phyloP scores from a whole-genome alignment of 2,113 vertebrate species.

The Sander vitreus region DNA sequence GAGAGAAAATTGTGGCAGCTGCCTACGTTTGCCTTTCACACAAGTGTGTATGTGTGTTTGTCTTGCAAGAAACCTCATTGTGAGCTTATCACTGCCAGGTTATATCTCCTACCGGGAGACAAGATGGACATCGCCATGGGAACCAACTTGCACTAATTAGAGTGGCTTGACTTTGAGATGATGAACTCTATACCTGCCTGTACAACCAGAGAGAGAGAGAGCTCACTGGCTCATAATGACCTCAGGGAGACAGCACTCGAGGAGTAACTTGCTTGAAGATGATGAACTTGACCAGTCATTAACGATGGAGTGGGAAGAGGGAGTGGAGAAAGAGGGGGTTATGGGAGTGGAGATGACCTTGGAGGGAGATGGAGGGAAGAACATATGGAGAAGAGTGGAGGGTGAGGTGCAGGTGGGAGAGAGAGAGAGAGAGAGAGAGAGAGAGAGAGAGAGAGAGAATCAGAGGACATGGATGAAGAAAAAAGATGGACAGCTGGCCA shows the following conservation, averaged over 20 bases:
- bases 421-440: not conserved
- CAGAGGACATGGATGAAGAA: not conserved
- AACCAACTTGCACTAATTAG: slow-evolving; percentile 66
- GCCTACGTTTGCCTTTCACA: not conserved
- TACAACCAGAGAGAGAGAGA: slow-evolving; percentile 36
- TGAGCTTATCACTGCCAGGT: slow-evolving; percentile 11
- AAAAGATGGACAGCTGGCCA: slow-evolving; percentile 3
- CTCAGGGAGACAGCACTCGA: slow-evolving; percentile 5
- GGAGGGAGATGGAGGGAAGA: slow-evolving; percentile 18
- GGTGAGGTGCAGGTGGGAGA: not conserved
- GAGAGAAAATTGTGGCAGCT: not conserved
- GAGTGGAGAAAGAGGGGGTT: slow-evolving; percentile 6
- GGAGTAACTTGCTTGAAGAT: slow-evolving; percentile 31
- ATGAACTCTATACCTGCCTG: slow-evolving; percentile 59
- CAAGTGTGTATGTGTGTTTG: slow-evolving; percentile 18
- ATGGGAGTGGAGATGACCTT: slow-evolving; percentile 33
- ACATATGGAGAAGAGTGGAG: slow-evolving; percentile 2
- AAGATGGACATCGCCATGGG: slow-evolving; percentile 62
- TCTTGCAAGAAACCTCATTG: slow-evolving; percentile 29
- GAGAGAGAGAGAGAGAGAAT: not conserved
- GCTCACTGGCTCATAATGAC: slow-evolving; percentile 33
- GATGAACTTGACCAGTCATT: slow-evolving; percentile 44
- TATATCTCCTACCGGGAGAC: slow-evolving; percentile 54
- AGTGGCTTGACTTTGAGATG: slow-evolving; percentile 62
- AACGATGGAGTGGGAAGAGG: slow-evolving; percentile 25